These are phyloP conservation scores for Oceanodroma tethys DNA, from an alignment of 2,113 vertebrate species.

Conservation along the genomic window DNA sequence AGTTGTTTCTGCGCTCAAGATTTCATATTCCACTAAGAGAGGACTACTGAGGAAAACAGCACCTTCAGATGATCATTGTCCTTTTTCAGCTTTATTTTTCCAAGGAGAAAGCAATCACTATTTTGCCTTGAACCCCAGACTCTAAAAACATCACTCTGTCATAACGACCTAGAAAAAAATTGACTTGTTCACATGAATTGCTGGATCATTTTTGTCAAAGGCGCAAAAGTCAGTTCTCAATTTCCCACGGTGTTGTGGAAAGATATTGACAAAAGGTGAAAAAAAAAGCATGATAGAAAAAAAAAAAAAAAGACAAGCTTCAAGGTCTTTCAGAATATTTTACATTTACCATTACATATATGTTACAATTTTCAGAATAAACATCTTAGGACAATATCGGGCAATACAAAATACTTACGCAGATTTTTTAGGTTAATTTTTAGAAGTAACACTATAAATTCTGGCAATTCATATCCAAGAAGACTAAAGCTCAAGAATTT, in stretches of 20 bases:
- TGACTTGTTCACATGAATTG: not conserved
- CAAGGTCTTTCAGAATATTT: not conserved
- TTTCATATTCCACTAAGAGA: not conserved
- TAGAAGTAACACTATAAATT: not conserved
- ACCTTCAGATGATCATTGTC: not conserved
- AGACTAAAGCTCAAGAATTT: not conserved
- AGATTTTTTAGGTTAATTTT: not conserved
- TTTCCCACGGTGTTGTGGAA: not conserved
- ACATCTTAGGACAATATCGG: rapidly evolving
- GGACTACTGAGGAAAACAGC: not conserved
- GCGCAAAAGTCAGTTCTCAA: not conserved
- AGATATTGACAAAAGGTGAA: not conserved
- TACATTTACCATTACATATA: not conserved
- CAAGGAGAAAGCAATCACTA: not conserved
- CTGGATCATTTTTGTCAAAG: not conserved
- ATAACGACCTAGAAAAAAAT: not conserved
- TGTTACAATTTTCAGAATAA: not conserved
- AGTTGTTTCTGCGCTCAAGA: not conserved
- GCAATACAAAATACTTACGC: not conserved
- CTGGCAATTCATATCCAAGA: not conserved
- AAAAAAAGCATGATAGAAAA: not conserved
- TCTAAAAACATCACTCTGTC: not conserved
- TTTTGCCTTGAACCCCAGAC: not conserved
- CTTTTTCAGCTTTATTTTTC: not conserved
- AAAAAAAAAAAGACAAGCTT: not conserved